Evolutionary conservation across 2,888 invertebrate genomes (phyloP).

Genomic region (Leptopilina drosophilae): DNA sequence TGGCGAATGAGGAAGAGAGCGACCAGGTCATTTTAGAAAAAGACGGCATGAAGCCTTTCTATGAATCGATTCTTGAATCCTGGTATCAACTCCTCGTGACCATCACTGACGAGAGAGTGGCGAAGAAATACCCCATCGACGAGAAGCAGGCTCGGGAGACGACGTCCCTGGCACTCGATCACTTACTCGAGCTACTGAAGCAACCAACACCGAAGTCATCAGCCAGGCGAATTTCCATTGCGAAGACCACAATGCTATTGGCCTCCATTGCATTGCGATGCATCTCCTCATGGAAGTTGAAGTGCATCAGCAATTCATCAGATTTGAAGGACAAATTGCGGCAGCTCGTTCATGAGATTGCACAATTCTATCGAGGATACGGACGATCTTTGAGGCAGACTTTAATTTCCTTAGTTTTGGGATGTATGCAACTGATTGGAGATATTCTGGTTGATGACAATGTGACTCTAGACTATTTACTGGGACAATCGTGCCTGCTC

Average conservation of each 20-base stretch:
- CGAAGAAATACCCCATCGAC: constrained; percentile 62
- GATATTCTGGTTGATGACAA: constrained; percentile 65
- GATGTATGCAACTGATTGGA: constrained; percentile 69
- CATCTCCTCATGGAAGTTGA: constrained; percentile 68
- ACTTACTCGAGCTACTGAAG: constrained; percentile 66
- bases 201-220: constrained; percentile 53
- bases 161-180: constrained; percentile 67
- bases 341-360: constrained; percentile 70
- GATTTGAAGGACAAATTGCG: constrained; percentile 65
- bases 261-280: constrained; percentile 72
- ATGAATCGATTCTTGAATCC: constrained; percentile 73
- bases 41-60: constrained; percentile 62
- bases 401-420: constrained; percentile 68
- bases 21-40: constrained; percentile 50
- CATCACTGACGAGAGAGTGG: constrained; percentile 71
- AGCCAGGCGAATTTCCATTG: constrained; percentile 56
- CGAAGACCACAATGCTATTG: constrained; percentile 69
- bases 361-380: constrained; percentile 69
- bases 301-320: constrained; percentile 65
- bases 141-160: constrained; percentile 66
- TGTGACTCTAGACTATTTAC: constrained; percentile 68
- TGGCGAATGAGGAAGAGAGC: constrained; percentile 4
- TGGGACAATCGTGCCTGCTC: constrained; percentile 69
- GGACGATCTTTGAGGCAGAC: constrained; percentile 70
- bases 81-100: constrained; percentile 74